A percentile compares a stretch with the other conserved stretches of the same genome.
Conservation (phyloP, 2,888 invertebrate genomes). For the Pristionchus exspectatus region DNA sequence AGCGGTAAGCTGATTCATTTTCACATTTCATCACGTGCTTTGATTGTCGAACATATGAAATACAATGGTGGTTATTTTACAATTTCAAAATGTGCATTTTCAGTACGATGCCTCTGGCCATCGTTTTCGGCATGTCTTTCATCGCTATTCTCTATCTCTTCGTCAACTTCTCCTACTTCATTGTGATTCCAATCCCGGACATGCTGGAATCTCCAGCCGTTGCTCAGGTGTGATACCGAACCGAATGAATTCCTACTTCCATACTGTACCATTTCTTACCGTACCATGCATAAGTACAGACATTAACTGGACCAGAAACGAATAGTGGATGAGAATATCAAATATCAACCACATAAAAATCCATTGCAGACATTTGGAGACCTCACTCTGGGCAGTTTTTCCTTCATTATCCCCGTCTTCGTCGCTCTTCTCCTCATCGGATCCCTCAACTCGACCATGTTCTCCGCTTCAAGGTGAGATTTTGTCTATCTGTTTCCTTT, state of each 20-base stretch:
- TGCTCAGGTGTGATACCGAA: slow-evolving; percentile 64
- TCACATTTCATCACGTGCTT: not conserved
- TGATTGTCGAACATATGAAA: not conserved
- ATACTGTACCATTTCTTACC: not conserved
- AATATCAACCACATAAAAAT: not conserved
- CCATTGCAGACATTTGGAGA: slow-evolving; percentile 70
- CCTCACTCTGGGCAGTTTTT: slow-evolving; percentile 68
- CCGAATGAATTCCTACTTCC: not conserved
- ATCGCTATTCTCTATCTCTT: slow-evolving; percentile 72
- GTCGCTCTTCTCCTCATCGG: slow-evolving; percentile 76
- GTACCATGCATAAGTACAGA: not conserved
- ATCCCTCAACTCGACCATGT: slow-evolving; percentile 74
- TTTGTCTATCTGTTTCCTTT: not conserved
- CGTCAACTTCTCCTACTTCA: slow-evolving; percentile 75
- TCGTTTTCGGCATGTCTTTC: slow-evolving; percentile 74
- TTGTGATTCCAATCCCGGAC: slow-evolving; percentile 67
- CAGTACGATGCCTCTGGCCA: slow-evolving; percentile 76
- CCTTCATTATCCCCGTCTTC: slow-evolving; percentile 73
- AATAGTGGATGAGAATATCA: too few species aligned
- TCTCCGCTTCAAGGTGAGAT: slow-evolving; percentile 72
- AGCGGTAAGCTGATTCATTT: slow-evolving; percentile 56
- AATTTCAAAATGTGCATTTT: not conserved
- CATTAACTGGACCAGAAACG: too few species aligned
- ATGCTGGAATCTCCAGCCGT: slow-evolving; percentile 70
- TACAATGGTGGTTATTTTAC: too few species aligned